Conservation (phyloP, 2,888 invertebrate species). For the Athalia cordata region DNA sequence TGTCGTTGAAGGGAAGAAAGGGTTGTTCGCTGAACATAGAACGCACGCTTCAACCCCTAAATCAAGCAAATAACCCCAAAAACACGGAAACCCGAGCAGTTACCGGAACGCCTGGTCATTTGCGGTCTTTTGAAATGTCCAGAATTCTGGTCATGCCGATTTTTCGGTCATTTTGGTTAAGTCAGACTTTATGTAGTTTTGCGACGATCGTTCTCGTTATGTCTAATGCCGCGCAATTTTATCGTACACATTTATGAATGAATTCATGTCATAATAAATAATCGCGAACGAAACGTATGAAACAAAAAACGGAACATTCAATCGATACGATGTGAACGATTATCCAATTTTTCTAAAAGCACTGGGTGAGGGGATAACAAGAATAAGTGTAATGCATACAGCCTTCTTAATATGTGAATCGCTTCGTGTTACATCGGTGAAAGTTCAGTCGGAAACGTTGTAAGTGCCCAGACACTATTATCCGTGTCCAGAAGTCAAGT, state of each 20-base stretch:
- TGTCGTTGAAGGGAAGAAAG: constrained; percentile 55
- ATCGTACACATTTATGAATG: background rate
- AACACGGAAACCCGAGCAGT: constrained; percentile 59
- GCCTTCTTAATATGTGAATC: constrained; percentile 4
- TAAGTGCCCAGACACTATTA: constrained; percentile 38
- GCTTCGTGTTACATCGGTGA: constrained; percentile 24
- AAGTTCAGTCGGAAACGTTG: constrained; percentile 37
- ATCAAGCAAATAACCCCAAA: constrained; percentile 66
- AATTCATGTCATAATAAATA: background rate
- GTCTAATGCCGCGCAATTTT: constrained; percentile 9
- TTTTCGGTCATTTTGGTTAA: constrained; percentile 53
- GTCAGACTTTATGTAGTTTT: constrained; percentile 22
- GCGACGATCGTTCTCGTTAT: background rate
- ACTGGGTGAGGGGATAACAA: background rate
- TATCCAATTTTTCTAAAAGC: background rate
- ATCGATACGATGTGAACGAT: background rate
- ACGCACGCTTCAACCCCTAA: constrained; percentile 59
- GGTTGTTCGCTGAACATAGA: constrained; percentile 57
- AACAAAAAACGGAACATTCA: background rate
- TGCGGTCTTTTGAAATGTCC: constrained; percentile 63
- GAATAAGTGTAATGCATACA: constrained; percentile 1
- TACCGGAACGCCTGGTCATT: constrained; percentile 64
- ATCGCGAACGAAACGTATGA: background rate
- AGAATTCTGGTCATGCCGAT: constrained; percentile 60
- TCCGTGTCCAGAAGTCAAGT: constrained; percentile 37